Evolutionary conservation across 2,888 invertebrate species (phyloP).

Genomic region (Resseliella maxima): DNA sequence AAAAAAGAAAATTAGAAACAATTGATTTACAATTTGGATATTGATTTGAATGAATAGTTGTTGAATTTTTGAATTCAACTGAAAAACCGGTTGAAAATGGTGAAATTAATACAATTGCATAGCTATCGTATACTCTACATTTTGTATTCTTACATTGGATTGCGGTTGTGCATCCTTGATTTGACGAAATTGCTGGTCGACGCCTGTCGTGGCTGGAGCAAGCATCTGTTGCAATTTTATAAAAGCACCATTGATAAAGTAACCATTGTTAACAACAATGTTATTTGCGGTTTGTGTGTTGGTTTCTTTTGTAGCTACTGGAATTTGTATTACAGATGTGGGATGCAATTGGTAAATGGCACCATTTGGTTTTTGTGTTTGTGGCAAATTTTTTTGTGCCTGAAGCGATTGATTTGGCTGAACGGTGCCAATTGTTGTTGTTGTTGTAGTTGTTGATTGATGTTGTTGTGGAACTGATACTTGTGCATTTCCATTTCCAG

Average conservation of each 20-base stretch:
- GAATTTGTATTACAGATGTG: conserved; percentile 71
- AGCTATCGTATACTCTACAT: no score
- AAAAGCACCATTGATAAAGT: conserved; percentile 63
- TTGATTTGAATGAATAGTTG: no score
- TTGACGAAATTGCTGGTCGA: conserved; percentile 40
- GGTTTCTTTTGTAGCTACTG: conserved; percentile 71
- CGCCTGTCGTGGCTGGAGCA: not conserved
- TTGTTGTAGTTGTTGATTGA: conserved; percentile 57
- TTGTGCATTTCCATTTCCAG: conserved; percentile 61
- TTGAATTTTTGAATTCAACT: no score
- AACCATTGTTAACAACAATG: conserved; percentile 60
- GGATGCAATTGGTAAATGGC: conserved; percentile 56
- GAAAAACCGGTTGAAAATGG: no score
- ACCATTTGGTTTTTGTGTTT: conserved; percentile 57
- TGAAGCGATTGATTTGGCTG: conserved; percentile 57
- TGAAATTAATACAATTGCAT: no score
- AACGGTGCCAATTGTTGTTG: conserved; percentile 62
- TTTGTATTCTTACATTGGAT: not conserved
- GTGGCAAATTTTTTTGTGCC: conserved; percentile 58
- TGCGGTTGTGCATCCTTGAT: conserved; percentile 8
- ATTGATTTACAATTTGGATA: not conserved
- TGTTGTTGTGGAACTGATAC: conserved; percentile 63
- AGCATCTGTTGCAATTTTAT: conserved; percentile 65
- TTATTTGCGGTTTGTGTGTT: conserved; percentile 64
- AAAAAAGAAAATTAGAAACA: not conserved